A percentile compares a stretch with the other conserved stretches of the same genome.
Evolutionary conservation across 2,113 vertebrate species (phyloP).

Genomic region (Xiphophorus hellerii): DNA sequence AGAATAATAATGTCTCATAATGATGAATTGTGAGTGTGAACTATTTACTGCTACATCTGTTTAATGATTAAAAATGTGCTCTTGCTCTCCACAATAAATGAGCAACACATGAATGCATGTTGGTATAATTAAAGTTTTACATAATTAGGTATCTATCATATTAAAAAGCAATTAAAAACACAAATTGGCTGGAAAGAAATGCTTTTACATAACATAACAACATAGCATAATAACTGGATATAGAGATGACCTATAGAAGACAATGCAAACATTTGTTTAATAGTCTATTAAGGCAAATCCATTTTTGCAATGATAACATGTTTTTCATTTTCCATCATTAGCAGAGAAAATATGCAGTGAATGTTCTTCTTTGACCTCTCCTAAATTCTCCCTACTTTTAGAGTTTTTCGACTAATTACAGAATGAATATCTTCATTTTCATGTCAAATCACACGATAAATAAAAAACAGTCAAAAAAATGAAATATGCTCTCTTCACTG

Average conservation of each 20-base stretch:
- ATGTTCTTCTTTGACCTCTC: neutral
- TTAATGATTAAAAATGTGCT: constrained; percentile 30
- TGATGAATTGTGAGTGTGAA: constrained; percentile 30
- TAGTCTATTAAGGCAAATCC: neutral
- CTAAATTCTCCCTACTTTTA: neutral
- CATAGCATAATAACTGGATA: neutral
- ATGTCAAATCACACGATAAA: neutral
- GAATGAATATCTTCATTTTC: neutral
- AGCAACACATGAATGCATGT: constrained; percentile 11
- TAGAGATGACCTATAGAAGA: neutral
- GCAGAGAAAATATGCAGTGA: neutral
- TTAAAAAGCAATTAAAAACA: constrained; percentile 24
- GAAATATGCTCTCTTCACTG: neutral
- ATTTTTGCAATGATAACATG: neutral
- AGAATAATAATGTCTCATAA: constrained; percentile 39
- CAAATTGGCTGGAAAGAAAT: neutral
- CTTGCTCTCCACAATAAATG: constrained; percentile 9
- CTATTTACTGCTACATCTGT: constrained; percentile 24
- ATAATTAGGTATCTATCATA: constrained; percentile 12
- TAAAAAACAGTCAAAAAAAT: neutral
- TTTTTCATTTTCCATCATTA: neutral
- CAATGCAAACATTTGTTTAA: neutral
- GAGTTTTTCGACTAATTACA: constrained; percentile 1
- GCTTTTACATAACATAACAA: neutral
- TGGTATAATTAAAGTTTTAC: constrained; percentile 4